Evolutionary conservation across 92 coral and sea anemone species (phyloP), one percentile per base, ranked within the genome.

Genomic region (Galaxea fascicularis): DNA sequence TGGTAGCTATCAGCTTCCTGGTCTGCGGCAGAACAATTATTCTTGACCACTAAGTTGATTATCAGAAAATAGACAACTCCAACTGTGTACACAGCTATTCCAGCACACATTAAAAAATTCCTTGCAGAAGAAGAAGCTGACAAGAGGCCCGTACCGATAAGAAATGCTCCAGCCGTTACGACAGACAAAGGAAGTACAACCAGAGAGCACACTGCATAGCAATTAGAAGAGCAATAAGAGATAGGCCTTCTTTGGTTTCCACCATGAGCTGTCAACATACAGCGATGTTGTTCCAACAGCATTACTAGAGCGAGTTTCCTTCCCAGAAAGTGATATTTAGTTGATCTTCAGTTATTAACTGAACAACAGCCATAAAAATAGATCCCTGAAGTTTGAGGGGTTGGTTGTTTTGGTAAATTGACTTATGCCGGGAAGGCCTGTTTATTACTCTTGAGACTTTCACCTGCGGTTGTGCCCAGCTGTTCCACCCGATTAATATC

Each of bases 131-230:
- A 46, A 17, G 49, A 44, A 39, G 69, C n/a, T 63, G 71, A 77
- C 18, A 56, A 60, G 39, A 77, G 58, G 15, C 82, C 70, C 26
- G 17, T 20, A 21, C 35, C 82, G 8, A 77, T 41, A n/a, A 77
- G 82, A 39, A 59, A 26, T 39, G 82, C 53, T 77, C 82, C 82
- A 20, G 26, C 28, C 20, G 82, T 21, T 10, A 77, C 82, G 39
- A 77, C 71, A 62, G 29, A 56, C 71, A 77, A 17, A 10, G 82
- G 82, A 4, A 77, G 8, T 39, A 39, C 57, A 10, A 31, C 60
- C 0, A 59, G 82, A 35, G 25, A 35, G 41, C 41, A 59, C 3
- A 24, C 54, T 0, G 12, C 14, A 13, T 25, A 11, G 21, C 30
- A n/a, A 70, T 3, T 49, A 15, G 4, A 21, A 0, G 68, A 58